Base-by-base conservation (phyloP, 2,113 vertebrate species). In the Hippoglossus stenolepis region DNA sequence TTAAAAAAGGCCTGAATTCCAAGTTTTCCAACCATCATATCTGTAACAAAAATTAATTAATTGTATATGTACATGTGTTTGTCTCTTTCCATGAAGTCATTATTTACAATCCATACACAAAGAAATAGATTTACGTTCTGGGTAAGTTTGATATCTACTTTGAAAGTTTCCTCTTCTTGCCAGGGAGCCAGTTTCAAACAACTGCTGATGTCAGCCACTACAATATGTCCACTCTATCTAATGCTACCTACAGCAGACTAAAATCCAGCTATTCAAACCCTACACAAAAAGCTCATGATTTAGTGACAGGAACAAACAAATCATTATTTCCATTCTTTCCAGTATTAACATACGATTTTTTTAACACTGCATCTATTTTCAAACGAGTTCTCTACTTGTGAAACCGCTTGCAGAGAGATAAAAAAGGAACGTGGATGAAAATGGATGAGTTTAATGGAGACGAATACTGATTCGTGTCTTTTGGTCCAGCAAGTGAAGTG, bases 401-500 rank as follows among this genome's bases (percentile, higher is more conserved):
- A 31, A 31, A 6, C 5, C 1, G 28, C 28, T 43, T 17, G 28
- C 56, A 10, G 20, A n/a, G 68, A 54, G 17, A 64, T 31, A 53
- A 3, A 59, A 7, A 58, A 67, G 9, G 65, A 4, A 47, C 3
- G 14, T 47, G 47, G 14, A 18, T 4, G 14, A 1, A 49, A 47
- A 71, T 70, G 69, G 67, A 40, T 47, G 70, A 86, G 81, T 86
- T 80, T 77, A 89, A 76, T 12, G 31, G 40, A 80, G 83, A 80
- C 82, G 71, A 87, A 71, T 54, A 70, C 63, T 24, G 66, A 82
- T 78, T 82, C 31, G 66, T 80, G 80, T 88, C 72, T 85, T 84
- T 75, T 75, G 74, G 71, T 84, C 81, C 26, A 57, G 62, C 38
- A 24, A 65, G 75, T 40, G 51, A 73, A 78, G 56, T 9, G 31